Base-by-base conservation (phyloP, 2,797 vertebrate genomes). In the Caiman crocodilus region DNA sequence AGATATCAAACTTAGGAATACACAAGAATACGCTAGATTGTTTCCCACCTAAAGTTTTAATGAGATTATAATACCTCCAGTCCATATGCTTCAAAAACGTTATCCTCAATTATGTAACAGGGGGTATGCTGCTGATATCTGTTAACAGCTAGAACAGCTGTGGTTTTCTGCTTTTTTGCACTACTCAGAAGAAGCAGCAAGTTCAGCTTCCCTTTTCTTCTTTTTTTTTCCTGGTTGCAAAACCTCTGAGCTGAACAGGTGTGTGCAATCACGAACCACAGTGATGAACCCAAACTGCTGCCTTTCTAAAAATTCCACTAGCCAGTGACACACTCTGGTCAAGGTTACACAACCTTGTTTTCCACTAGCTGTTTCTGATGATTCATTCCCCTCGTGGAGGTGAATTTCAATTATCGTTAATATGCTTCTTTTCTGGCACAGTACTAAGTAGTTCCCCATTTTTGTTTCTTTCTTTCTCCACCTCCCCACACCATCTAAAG, bases 281-380 rank as follows among this genome's bases (percentile, higher is more conserved):
- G 97, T 94, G 26, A 98, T 97, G 97, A 96, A 95, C 97, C 97
- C 98, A 98, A 98, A 98, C 98, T 98, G 97, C 93, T 98, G 97
- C 97, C 97, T 97, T 97, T 97, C 98, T 98, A 98, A 98, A 98
- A 98, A 98, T 98, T 97, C 98, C 98, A 96, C 98, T 97, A 94
- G 91, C 93, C 97, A 90, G 97, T 98, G 98, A 98, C 98, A 98
- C 97, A 97, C 93, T 0, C 97, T 97, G 97, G 97, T 98, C 98
- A 98, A 98, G 98, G 98, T 99, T 99, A 98, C 98, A 98, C 98
- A 99, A 98, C 97, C 97, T 97, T 97, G 96, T 97, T 97, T 98
- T 98, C 98, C 98, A 98, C 98, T 97, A 94, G 95, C 94, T 97
- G 97, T 97, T 98, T 96, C 94, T 98, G 97, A 97, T 98, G 98